Percentiles rank a stretch among this genome's conserved stretches.
Evolutionary conservation across 2,888 invertebrate genomes (phyloP).

Genomic region (Melieria crassipennis): DNA sequence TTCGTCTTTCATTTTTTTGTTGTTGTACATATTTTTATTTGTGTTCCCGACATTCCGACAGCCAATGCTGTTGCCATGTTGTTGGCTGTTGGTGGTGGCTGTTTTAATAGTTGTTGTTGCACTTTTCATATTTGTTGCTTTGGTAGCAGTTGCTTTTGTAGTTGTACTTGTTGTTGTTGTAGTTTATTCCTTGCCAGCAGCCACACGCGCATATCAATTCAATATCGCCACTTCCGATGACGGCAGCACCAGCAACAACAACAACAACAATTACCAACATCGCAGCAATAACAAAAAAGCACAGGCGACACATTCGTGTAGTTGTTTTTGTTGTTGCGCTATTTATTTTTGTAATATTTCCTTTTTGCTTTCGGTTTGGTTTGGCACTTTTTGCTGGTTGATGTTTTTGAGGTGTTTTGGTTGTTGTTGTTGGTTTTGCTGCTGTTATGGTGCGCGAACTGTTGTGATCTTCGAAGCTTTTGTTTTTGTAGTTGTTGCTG

Average conservation of each 20-base stretch:
- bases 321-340: too few species aligned
- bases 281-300: too few species aligned
- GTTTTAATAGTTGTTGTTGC: neutral
- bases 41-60: constrained; percentile 23
- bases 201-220: constrained; percentile 9
- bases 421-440: neutral
- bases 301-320: too few species aligned
- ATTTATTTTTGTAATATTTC: too few species aligned
- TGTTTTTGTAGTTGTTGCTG: constrained; percentile 1
- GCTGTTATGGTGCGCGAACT: neutral
- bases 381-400: too few species aligned
- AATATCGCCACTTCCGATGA: constrained; percentile 23
- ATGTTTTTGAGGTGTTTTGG: too few species aligned
- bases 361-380: too few species aligned
- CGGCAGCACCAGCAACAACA: constrained; percentile 21
- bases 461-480: neutral
- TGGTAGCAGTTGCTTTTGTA: neutral
- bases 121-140: neutral
- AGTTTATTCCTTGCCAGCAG: constrained; percentile 11
- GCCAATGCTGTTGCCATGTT: constrained; percentile 4
- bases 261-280: neutral
- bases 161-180: constrained; percentile 3
- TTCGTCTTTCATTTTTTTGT: neutral
- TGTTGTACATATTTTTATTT: neutral
- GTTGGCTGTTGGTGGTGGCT: constrained; percentile 5